Percentiles rank a stretch among this genome's conserved stretches.
Evolutionary conservation across 1,140 invertebrate species (phyloP).

Genomic region (Pseudomyrmex flavicornis): DNA sequence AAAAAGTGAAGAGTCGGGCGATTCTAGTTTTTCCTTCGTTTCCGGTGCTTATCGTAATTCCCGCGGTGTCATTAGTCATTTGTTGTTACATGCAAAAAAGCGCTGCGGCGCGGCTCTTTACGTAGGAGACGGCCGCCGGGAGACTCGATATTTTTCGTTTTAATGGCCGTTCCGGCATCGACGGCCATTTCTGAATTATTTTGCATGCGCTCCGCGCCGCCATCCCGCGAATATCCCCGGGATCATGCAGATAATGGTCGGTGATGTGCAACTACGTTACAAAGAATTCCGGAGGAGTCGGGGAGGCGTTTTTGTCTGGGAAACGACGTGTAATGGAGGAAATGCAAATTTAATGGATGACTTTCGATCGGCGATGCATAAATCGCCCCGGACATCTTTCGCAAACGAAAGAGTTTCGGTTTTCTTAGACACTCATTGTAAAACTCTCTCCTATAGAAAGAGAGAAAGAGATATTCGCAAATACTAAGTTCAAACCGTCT

Average conservation of each 20-base stretch:
- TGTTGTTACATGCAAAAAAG: constrained; percentile 33
- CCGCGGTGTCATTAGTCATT: constrained; percentile 48
- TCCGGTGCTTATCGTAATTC: constrained; percentile 72
- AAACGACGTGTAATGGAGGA: constrained; percentile 61
- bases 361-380: constrained; percentile 58
- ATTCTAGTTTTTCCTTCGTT: constrained; percentile 50
- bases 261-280: constrained; percentile 51
- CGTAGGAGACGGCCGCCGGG: not conserved
- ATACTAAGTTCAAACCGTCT: not conserved
- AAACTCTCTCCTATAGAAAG: not conserved
- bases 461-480: constrained; percentile 3
- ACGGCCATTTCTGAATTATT: constrained; percentile 54
- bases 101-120: not conserved
- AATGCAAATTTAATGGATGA: constrained; percentile 73
- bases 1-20: not conserved
- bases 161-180: constrained; percentile 20
- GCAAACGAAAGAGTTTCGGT: constrained; percentile 12
- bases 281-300: constrained; percentile 52
- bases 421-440: not conserved
- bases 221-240: not conserved
- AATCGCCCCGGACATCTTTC: constrained; percentile 39
- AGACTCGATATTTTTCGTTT: constrained; percentile 26
- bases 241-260: constrained; percentile 47
- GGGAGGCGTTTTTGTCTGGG: constrained; percentile 14
- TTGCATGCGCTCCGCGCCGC: constrained; percentile 11